Evolutionary conservation across 2,888 invertebrate genomes (phyloP).

Genomic region (Coleophora deauratella): DNA sequence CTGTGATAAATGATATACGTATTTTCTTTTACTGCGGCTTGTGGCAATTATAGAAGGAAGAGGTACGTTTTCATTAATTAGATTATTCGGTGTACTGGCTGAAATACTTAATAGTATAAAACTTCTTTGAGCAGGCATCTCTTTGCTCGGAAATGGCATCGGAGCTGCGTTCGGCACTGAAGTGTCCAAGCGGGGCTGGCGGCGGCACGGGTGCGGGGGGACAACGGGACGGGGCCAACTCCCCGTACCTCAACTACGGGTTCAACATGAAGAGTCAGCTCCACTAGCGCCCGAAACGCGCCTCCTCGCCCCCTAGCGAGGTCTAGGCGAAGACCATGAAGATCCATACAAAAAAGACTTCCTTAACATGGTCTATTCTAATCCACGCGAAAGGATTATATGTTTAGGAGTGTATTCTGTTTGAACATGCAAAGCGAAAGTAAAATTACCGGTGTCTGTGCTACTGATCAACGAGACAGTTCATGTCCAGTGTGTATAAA

Average conservation of each 20-base stretch:
- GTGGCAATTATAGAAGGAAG: slow-evolving; percentile 47
- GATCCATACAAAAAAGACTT: neutral
- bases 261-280: slow-evolving; percentile 72
- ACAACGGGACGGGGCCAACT: slow-evolving; percentile 67
- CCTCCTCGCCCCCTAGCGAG: slow-evolving; percentile 56
- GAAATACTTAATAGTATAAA: slow-evolving; percentile 10
- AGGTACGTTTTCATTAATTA: slow-evolving; percentile 46
- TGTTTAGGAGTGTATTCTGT: too few relatives aligned
- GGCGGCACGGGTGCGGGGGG: slow-evolving; percentile 43
- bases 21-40: slow-evolving; percentile 12
- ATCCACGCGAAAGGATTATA: too few relatives aligned
- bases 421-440: too few relatives aligned
- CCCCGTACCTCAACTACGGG: slow-evolving; percentile 78
- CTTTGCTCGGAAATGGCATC: slow-evolving; percentile 83
- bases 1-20: neutral
- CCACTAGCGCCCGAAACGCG: slow-evolving; percentile 60
- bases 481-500: too few relatives aligned
- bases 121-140: slow-evolving; percentile 71
- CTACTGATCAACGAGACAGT: too few relatives aligned
- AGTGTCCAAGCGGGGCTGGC: slow-evolving; percentile 75
- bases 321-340: neutral
- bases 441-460: too few relatives aligned
- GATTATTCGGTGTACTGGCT: too few relatives aligned
- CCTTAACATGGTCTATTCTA: neutral
- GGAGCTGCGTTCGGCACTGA: slow-evolving; percentile 80